A percentile compares a stretch with the other conserved stretches of the same genome.
Evolutionary conservation across 1,140 invertebrate species (phyloP).

Genomic region (Microplitis mediator): DNA sequence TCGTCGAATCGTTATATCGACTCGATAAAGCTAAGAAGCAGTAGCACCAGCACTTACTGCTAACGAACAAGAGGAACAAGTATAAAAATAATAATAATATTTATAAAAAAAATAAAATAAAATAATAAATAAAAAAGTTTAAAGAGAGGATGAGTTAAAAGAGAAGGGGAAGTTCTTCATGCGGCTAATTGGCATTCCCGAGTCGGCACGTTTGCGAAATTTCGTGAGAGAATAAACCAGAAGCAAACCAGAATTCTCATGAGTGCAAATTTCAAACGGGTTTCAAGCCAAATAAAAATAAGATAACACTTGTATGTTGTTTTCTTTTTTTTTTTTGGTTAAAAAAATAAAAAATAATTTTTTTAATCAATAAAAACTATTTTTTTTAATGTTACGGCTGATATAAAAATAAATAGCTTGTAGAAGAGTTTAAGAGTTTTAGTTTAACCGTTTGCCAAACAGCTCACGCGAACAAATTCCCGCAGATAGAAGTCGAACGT

Average conservation of each 20-base stretch:
- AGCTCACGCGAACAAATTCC: slow-evolving; percentile 12
- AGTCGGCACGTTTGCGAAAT: slow-evolving; percentile 25
- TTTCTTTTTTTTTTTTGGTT: too few relatives aligned
- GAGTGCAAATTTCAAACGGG: not conserved
- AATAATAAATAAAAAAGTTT: too few relatives aligned
- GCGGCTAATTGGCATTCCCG: slow-evolving; percentile 36
- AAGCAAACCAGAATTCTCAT: not conserved
- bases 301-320: too few relatives aligned
- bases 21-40: not conserved
- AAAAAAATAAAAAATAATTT: too few relatives aligned
- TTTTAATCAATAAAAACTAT: not conserved
- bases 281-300: not conserved
- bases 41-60: too few relatives aligned
- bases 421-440: not conserved
- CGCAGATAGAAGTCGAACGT: not conserved
- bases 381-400: not conserved
- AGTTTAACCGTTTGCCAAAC: not conserved
- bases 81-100: too few relatives aligned
- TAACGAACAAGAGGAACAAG: too few relatives aligned
- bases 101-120: too few relatives aligned
- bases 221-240: slow-evolving; percentile 27
- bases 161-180: not conserved
- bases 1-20: slow-evolving; percentile 29
- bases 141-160: not conserved
- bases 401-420: not conserved